phyloP scores from a whole-genome alignment of 1,140 invertebrate species.

The Conus ventricosus region DNA sequence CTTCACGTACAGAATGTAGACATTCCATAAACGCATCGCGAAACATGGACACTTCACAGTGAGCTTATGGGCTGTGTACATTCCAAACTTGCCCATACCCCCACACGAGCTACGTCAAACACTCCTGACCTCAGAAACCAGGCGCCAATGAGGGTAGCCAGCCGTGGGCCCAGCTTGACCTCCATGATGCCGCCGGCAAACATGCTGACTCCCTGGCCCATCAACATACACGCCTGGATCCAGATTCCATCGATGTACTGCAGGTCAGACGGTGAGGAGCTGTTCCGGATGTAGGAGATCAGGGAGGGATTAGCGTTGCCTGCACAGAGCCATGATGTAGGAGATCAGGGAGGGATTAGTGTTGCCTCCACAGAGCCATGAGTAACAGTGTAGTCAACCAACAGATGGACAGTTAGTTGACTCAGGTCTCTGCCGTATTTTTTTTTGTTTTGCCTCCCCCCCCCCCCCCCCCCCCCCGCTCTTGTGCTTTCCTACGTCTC shows the following conservation, averaged over 20 bases:
- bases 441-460: too few species aligned
- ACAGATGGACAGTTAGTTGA: too few species aligned
- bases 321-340: conserved; percentile 56
- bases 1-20: too few species aligned
- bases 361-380: conserved; percentile 66
- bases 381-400: too few species aligned
- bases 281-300: conserved; percentile 71
- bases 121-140: conserved; percentile 51
- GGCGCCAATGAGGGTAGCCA: conserved; percentile 62
- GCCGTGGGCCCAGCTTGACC: conserved; percentile 61
- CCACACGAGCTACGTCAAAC: not conserved
- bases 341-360: conserved; percentile 75
- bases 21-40: not conserved
- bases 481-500: too few species aligned
- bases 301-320: conserved; percentile 75
- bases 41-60: not conserved
- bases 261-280: conserved; percentile 54
- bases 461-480: too few species aligned
- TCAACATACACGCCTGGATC: conserved; percentile 62
- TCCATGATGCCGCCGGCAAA: conserved; percentile 68
- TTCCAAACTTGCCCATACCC: not conserved
- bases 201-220: conserved; percentile 69
- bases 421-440: too few species aligned
- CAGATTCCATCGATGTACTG: conserved; percentile 60
- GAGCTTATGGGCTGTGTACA: too few species aligned